phyloP scores from a whole-genome alignment of 2,113 vertebrate genomes.

The Rallus limicola region DNA sequence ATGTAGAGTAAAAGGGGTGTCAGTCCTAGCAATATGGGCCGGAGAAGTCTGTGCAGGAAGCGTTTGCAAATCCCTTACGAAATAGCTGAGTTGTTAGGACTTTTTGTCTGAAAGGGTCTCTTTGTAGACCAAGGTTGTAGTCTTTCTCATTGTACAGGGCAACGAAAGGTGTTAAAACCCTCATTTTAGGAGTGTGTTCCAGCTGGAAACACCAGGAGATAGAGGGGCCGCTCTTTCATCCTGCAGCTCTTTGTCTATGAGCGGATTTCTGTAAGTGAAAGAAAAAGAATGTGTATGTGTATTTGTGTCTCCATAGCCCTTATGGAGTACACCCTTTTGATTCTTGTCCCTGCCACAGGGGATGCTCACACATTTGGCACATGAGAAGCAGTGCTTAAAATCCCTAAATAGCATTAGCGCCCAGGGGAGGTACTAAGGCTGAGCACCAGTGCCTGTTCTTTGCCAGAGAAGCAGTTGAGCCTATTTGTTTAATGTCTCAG shows the following conservation, averaged over 20 bases:
- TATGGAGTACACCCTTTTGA: not conserved
- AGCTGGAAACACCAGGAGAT: not conserved
- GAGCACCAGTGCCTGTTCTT: not conserved
- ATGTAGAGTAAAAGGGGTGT: not conserved
- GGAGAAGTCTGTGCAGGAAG: not conserved
- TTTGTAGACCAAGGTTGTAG: not conserved
- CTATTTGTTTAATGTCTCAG: not conserved
- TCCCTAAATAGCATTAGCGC: not conserved
- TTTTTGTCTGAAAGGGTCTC: not conserved
- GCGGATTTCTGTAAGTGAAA: not conserved
- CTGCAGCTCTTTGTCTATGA: not conserved
- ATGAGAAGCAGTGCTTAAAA: not conserved
- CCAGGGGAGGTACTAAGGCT: not conserved
- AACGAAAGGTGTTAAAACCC: not conserved
- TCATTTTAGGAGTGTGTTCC: not conserved
- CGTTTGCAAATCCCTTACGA: not conserved
- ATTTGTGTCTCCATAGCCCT: not conserved
- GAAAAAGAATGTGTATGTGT: accelerated
- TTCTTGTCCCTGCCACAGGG: not conserved
- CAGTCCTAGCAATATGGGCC: not conserved
- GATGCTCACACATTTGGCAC: not conserved
- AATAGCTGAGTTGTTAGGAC: not conserved
- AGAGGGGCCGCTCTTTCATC: not conserved
- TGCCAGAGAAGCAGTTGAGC: not conserved
- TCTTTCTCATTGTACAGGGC: not conserved